Evolutionary conservation across 2,888 invertebrate species (phyloP).

Genomic region (Autographa pulchrina): DNA sequence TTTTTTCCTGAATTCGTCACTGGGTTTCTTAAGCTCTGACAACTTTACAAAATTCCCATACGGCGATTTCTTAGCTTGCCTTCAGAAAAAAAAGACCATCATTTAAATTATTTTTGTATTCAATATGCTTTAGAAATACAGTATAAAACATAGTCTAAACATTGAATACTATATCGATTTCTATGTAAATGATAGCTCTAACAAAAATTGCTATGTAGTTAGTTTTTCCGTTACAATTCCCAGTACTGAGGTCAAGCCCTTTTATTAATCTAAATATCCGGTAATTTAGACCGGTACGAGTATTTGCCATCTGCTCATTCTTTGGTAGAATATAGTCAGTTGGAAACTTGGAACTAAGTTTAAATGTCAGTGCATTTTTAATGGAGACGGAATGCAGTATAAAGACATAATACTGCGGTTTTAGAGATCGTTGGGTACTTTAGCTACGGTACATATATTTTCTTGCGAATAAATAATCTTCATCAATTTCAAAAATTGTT

Average conservation of each 20-base stretch:
- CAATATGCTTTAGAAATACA: too few relatives aligned
- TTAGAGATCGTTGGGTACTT: slow-evolving; percentile 16
- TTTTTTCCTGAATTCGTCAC: neutral
- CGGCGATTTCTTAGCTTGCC: too few relatives aligned
- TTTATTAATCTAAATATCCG: neutral
- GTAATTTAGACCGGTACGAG: too few relatives aligned
- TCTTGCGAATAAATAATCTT: too few relatives aligned
- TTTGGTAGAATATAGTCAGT: neutral
- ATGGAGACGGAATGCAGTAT: slow-evolving; percentile 33
- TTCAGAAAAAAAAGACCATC: too few relatives aligned
- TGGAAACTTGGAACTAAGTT: neutral
- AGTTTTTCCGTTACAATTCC: neutral
- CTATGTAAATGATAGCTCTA: neutral
- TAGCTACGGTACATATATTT: too few relatives aligned
- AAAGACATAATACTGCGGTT: slow-evolving; percentile 25
- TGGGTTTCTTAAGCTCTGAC: neutral
- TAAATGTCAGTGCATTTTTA: slow-evolving; percentile 5
- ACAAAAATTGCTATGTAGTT: neutral
- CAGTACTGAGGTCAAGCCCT: neutral
- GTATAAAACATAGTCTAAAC: too few relatives aligned
- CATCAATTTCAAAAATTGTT: too few relatives aligned
- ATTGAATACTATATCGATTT: neutral
- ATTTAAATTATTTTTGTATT: too few relatives aligned
- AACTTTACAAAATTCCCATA: too few relatives aligned
- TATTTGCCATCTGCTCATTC: too few relatives aligned